Percentiles rank a stretch among this genome's conserved stretches.
Evolutionary conservation across 2,797 vertebrate species (phyloP).

Genomic region (Clarias fuscus): DNA sequence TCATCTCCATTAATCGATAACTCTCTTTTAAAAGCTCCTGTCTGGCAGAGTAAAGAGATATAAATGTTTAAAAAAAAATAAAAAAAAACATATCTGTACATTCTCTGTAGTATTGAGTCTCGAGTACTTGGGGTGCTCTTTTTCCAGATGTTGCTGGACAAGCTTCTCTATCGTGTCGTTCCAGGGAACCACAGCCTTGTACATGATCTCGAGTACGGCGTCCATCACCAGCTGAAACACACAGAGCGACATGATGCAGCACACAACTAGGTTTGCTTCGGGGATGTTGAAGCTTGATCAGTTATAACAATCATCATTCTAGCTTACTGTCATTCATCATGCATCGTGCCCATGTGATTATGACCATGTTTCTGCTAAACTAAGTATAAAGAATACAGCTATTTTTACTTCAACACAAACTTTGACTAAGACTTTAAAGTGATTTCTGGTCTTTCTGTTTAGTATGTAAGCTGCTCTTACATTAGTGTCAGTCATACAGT

Average conservation of each 20-base stretch:
- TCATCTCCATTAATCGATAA: conserved; percentile 93
- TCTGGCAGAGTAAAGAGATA: conserved; percentile 63
- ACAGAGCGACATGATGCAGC: background rate
- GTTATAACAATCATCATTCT: background rate
- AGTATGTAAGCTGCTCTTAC: conserved; percentile 72
- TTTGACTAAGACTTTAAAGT: background rate
- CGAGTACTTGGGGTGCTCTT: conserved; percentile 90
- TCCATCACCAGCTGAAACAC: conserved; percentile 86
- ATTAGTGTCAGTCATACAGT: conserved; percentile 85
- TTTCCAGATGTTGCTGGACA: conserved; percentile 87
- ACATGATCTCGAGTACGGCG: conserved; percentile 93
- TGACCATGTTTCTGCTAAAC: background rate
- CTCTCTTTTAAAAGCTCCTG: conserved; percentile 90
- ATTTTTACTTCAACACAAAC: background rate
- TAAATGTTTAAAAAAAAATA: background rate
- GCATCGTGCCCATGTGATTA: background rate
- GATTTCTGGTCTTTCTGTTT: background rate
- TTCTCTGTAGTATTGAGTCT: background rate
- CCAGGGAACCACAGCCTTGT: conserved; percentile 91
- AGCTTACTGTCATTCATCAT: background rate
- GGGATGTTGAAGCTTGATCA: background rate
- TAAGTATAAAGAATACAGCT: background rate
- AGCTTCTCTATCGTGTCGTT: conserved; percentile 86
- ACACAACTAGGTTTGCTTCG: background rate
- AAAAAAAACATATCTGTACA: background rate